Conservation (phyloP, 2,797 vertebrate genomes). For the Pangasius larnaudii region DNA sequence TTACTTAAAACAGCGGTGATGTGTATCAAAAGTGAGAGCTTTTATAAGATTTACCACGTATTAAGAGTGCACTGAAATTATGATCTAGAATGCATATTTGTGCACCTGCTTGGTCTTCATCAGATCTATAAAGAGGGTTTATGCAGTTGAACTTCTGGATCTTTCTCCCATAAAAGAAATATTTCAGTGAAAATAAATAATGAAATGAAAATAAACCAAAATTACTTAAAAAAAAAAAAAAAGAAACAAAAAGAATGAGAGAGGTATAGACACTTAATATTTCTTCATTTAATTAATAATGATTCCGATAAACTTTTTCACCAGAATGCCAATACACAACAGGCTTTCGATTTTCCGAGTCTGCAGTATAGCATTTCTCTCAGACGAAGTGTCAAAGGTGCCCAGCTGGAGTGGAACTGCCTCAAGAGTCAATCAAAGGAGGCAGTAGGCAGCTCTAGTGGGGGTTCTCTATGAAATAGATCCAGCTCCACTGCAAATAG, state of each 20-base stretch:
- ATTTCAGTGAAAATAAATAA: neutral
- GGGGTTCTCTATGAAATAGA: conserved; percentile 78
- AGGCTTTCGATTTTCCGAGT: neutral
- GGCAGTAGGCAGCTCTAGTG: conserved; percentile 64
- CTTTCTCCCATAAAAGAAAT: neutral
- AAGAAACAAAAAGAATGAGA: too few species aligned
- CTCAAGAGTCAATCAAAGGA: conserved; percentile 74
- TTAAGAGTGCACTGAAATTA: neutral
- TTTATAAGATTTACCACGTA: neutral
- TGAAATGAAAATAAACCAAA: neutral
- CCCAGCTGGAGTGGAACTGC: conserved; percentile 47
- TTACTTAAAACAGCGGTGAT: neutral
- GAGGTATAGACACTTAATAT: neutral
- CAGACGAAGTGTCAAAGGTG: conserved; percentile 32
- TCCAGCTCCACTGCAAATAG: conserved; percentile 75
- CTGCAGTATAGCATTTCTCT: conserved; percentile 10
- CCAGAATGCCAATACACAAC: neutral
- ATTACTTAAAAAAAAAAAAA: neutral
- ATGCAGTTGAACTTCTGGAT: neutral
- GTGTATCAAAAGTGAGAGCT: neutral
- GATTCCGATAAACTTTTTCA: neutral
- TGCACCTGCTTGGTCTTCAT: neutral
- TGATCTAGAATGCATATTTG: neutral
- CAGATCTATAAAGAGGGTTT: neutral
- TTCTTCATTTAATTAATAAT: neutral